Conservation (phyloP, 2,888 invertebrate genomes). For the Tinea trinotella region DNA sequence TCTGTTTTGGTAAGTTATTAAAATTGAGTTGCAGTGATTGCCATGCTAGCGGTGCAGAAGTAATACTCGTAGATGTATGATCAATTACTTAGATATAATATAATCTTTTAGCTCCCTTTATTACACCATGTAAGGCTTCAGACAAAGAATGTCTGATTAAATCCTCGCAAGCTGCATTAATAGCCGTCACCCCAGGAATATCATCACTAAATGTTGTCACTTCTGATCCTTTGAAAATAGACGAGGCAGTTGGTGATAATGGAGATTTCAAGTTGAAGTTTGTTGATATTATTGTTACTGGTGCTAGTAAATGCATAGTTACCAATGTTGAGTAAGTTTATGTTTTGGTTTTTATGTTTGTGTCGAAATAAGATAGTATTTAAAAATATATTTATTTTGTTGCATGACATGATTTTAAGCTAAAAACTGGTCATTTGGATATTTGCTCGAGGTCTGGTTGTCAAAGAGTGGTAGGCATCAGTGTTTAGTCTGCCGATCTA, state of each 20-base stretch:
- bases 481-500: too few species aligned
- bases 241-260: not conserved
- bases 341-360: too few species aligned
- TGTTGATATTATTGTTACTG: not conserved
- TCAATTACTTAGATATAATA: not conserved
- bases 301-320: not conserved
- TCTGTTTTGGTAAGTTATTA: too few species aligned
- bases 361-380: too few species aligned
- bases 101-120: not conserved
- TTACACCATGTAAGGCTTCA: constrained; percentile 9
- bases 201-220: not conserved
- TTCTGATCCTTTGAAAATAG: constrained; percentile 3
- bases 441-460: too few species aligned
- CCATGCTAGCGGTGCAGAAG: too few species aligned
- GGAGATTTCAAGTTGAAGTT: not conserved
- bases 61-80: too few species aligned
- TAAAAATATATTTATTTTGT: too few species aligned
- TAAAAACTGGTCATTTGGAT: too few species aligned
- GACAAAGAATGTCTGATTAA: not conserved
- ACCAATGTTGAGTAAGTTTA: constrained; percentile 1
- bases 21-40: too few species aligned
- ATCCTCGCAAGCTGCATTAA: not conserved
- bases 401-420: too few species aligned
- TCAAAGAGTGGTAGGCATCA: too few species aligned
- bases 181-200: not conserved